These are phyloP conservation scores for Meiosimyza platycephala DNA, from an alignment of 2,888 invertebrate species.

Conservation along the genomic window DNA sequence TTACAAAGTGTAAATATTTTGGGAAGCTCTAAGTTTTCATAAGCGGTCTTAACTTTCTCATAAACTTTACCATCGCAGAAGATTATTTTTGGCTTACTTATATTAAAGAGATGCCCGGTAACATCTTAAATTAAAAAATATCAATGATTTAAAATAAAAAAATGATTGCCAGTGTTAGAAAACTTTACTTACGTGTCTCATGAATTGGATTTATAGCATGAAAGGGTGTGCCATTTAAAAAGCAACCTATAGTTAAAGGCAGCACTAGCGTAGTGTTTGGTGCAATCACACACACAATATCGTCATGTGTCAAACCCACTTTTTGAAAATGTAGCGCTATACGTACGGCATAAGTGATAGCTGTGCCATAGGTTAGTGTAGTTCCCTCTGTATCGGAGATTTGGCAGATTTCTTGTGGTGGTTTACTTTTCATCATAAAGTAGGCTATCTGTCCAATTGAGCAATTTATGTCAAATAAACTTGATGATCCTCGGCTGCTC, in stretches of 20 bases:
- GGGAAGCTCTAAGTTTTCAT: slow-evolving; percentile 38
- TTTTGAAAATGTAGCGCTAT: slow-evolving; percentile 43
- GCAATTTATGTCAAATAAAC: neutral
- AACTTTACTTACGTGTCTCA: slow-evolving; percentile 42
- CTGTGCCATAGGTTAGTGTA: slow-evolving; percentile 44
- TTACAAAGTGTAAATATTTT: slow-evolving; percentile 49
- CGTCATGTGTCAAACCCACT: slow-evolving; percentile 45
- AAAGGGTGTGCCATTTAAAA: slow-evolving; percentile 46
- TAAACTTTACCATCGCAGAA: slow-evolving; percentile 51
- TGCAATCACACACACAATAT: slow-evolving; percentile 50
- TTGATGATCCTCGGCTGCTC: slow-evolving; percentile 2
- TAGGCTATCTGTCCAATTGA: slow-evolving; percentile 30
- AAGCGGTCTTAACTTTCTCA: slow-evolving; percentile 42
- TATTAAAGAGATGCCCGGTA: slow-evolving; percentile 48
- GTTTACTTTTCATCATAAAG: slow-evolving; percentile 31
- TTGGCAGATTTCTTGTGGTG: slow-evolving; percentile 37
- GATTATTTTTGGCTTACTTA: slow-evolving; percentile 52
- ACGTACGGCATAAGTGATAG: slow-evolving; percentile 42
- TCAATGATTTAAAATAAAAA: neutral
- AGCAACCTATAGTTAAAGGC: slow-evolving; percentile 43
- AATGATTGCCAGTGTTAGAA: too few relatives aligned
- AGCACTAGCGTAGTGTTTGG: slow-evolving; percentile 47
- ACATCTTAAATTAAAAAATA: slow-evolving; percentile 43
- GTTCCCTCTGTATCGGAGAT: slow-evolving; percentile 46
- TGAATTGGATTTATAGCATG: slow-evolving; percentile 49